Base-by-base conservation (phyloP, 2,113 vertebrate species). In the Eulacestoma nigropectus region DNA sequence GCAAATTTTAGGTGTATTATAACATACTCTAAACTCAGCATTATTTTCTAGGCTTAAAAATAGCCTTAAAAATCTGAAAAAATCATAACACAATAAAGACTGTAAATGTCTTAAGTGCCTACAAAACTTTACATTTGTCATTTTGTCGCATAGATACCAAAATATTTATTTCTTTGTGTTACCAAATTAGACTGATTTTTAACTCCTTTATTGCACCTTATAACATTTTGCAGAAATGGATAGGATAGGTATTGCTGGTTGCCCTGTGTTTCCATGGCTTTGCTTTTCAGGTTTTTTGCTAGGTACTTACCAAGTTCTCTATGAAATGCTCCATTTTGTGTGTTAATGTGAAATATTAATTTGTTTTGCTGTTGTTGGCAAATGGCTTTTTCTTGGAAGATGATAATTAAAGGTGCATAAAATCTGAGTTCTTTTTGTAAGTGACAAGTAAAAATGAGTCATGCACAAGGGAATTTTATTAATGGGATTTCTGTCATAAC, bases 321-420 rank as follows among this genome's bases (percentile, higher is more conserved):
- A 27, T 47, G 14, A 86, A 90, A 25, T 30, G 9, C 25, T 69
- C 29, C 11, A 59, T 93, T 92, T 89, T 78, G 15, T 82, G 12
- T 82, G 16, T 49, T 84, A 68, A 57, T 87, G 29, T 87, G 37
- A 64, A 75, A 73, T 88, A 82, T 12, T 60, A n/a, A 85, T 87
- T 88, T 84, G 56, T 81, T 81, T 95, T 96, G 23, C 73, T 78
- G 27, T 75, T 96, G 30, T 82, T 84, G 41, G 44, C 44, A 89
- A 89, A 84, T 82, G 32, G 13, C 69, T 82, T 91, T 91, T 95
- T 94, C 77, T 87, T 89, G 37, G 80, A 95, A 95, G 44, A 82
- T 2, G 6, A 41, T 90, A 84, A 93, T 86, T 93, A 90, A 93
- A 93, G 32, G 49, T 95, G 37, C 53, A 73, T 89, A 47, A 89